Conservation (phyloP, 2,888 invertebrate genomes). For the Theretra japonica region DNA sequence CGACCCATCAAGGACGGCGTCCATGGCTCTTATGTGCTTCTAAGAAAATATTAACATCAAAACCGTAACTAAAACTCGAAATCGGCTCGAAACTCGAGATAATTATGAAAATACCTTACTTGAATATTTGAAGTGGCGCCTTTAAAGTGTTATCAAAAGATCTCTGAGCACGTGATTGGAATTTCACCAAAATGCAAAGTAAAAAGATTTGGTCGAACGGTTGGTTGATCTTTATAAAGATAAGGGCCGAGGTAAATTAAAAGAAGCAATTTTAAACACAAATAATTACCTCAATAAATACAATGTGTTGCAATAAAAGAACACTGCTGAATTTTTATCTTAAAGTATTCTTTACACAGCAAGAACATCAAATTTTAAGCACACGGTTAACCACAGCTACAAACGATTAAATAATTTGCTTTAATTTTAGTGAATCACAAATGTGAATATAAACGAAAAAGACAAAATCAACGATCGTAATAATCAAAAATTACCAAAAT, state of each 20-base stretch:
- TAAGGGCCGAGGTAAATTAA: constrained; percentile 21
- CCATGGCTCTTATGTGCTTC: constrained; percentile 61
- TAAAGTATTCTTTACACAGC: not conserved
- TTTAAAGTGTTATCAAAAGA: constrained; percentile 15
- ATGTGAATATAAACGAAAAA: not conserved
- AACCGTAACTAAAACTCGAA: constrained; percentile 47
- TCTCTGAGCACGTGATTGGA: constrained; percentile 20
- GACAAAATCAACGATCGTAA: not conserved
- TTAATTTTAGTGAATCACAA: not conserved
- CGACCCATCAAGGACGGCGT: constrained; percentile 62
- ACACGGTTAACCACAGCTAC: too few species aligned
- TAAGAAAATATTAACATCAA: constrained; percentile 59
- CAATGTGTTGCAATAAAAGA: constrained; percentile 25
- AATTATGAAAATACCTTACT: constrained; percentile 29
- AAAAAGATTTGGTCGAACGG: constrained; percentile 19
- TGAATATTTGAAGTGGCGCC: constrained; percentile 15
- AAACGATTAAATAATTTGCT: too few species aligned
- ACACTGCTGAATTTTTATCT: constrained; percentile 9
- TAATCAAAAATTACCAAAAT: not conserved
- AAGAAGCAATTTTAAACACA: constrained; percentile 39
- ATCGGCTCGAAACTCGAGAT: constrained; percentile 36
- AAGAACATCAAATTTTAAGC: too few species aligned
- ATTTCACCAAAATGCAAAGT: constrained; percentile 25
- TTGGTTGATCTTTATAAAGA: constrained; percentile 23
- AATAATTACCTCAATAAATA: constrained; percentile 46